Evolutionary conservation across 2,797 vertebrate genomes (phyloP).

Genomic region (Linurgus olivaceus): DNA sequence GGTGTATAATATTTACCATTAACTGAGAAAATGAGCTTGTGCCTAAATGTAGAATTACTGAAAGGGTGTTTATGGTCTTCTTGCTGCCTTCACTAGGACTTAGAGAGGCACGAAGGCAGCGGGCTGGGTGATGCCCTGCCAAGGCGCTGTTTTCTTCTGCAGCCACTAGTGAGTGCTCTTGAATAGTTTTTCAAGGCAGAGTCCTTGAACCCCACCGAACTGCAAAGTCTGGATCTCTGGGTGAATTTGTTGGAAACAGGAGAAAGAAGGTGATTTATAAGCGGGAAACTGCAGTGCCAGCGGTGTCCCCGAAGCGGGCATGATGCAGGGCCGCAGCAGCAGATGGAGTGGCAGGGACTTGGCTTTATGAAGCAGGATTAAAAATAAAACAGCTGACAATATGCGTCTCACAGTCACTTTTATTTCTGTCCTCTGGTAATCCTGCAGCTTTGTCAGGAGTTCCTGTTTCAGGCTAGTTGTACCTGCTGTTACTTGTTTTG

Average conservation of each 20-base stretch:
- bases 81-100: not conserved
- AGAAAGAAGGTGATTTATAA: conserved; percentile 71
- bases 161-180: conserved; percentile 93
- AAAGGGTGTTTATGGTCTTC: conserved; percentile 25
- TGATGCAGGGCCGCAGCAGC: fast-evolving
- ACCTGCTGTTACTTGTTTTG: not conserved
- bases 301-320: not conserved
- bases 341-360: not conserved
- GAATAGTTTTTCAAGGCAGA: conserved; percentile 79
- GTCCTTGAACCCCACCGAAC: conserved; percentile 37
- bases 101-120: not conserved
- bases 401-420: not conserved
- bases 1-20: conserved; percentile 58
- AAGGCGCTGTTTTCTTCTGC: conserved; percentile 76
- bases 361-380: not conserved
- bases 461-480: not conserved
- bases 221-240: conserved; percentile 52
- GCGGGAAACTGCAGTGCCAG: conserved; percentile 43
- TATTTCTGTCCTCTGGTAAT: not conserved
- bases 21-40: conserved; percentile 57
- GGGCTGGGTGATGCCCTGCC: not conserved
- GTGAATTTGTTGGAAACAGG: conserved; percentile 67
- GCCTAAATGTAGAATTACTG: conserved; percentile 52
- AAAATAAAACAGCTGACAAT: not conserved
- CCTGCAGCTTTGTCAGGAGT: not conserved